phyloP scores from a whole-genome alignment of 2,888 invertebrate genomes.

The Suillia variegata region DNA sequence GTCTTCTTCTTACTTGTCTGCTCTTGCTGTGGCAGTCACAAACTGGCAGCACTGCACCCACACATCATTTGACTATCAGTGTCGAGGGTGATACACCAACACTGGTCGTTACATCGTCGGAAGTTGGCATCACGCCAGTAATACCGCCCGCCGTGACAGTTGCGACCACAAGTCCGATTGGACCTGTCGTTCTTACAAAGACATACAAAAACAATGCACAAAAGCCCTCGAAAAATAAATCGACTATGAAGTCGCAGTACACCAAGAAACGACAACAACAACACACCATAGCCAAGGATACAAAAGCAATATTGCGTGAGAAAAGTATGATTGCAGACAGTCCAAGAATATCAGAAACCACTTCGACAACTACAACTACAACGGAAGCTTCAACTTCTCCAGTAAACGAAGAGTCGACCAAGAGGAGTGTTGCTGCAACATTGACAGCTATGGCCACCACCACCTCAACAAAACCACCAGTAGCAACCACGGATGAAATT shows the following conservation, averaged over 20 bases:
- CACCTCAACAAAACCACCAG: neutral
- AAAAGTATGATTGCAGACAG: neutral
- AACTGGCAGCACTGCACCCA: constrained; percentile 27
- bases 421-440: neutral
- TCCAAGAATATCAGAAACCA: neutral
- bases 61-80: constrained; percentile 35
- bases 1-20: constrained; percentile 12
- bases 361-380: constrained; percentile 8
- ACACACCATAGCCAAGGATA: constrained; percentile 3
- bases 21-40: constrained; percentile 18
- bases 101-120: constrained; percentile 35
- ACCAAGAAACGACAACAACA: constrained; percentile 11
- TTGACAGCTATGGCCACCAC: neutral
- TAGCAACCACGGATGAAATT: neutral
- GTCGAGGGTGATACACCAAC: constrained; percentile 40
- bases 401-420: neutral
- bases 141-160: constrained; percentile 9
- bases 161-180: constrained; percentile 9
- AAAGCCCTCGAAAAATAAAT: constrained; percentile 21
- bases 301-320: neutral
- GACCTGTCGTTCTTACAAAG: neutral
- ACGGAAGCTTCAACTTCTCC: too few species aligned
- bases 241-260: constrained; percentile 8
- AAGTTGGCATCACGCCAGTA: constrained; percentile 31
- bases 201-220: neutral